These are phyloP conservation scores for Ceratoteleas bidentatus DNA, from an alignment of 1,140 invertebrate species.

Conservation along the genomic window DNA sequence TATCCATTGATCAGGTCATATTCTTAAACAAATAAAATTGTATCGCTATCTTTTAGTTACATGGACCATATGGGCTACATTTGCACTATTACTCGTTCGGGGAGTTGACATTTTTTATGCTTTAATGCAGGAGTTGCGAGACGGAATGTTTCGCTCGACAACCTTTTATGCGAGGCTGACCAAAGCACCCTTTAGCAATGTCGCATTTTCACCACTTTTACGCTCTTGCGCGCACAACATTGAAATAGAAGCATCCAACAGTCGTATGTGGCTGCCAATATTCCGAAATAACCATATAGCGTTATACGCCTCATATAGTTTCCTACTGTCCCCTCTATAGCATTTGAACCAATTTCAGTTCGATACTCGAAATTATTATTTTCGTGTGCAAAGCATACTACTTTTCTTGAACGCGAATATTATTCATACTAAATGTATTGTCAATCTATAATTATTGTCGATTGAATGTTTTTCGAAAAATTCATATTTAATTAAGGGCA, in stretches of 20 bases:
- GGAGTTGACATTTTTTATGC: slow-evolving; percentile 20
- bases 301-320: slow-evolving; percentile 69
- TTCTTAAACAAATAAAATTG: slow-evolving; percentile 14
- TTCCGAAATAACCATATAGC: slow-evolving; percentile 76
- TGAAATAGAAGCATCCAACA: slow-evolving; percentile 77
- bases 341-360: slow-evolving; percentile 40
- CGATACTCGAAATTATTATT: slow-evolving; percentile 37
- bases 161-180: slow-evolving; percentile 29
- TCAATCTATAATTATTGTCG: background rate
- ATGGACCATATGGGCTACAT: slow-evolving; percentile 21
- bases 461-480: too few species aligned
- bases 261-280: slow-evolving; percentile 73
- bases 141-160: slow-evolving; percentile 32
- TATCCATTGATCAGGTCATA: background rate
- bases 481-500: too few species aligned
- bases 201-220: slow-evolving; percentile 78
- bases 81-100: slow-evolving; percentile 10
- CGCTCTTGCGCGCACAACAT: slow-evolving; percentile 75
- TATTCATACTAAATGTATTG: background rate
- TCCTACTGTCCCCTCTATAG: slow-evolving; percentile 28
- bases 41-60: slow-evolving; percentile 17
- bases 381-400: slow-evolving; percentile 2
- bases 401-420: slow-evolving; percentile 24
- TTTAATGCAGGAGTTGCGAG: slow-evolving; percentile 26
- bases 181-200: slow-evolving; percentile 44